Evolutionary conservation across 1,140 invertebrate species (phyloP).

Genomic region (Calosoma granatense): DNA sequence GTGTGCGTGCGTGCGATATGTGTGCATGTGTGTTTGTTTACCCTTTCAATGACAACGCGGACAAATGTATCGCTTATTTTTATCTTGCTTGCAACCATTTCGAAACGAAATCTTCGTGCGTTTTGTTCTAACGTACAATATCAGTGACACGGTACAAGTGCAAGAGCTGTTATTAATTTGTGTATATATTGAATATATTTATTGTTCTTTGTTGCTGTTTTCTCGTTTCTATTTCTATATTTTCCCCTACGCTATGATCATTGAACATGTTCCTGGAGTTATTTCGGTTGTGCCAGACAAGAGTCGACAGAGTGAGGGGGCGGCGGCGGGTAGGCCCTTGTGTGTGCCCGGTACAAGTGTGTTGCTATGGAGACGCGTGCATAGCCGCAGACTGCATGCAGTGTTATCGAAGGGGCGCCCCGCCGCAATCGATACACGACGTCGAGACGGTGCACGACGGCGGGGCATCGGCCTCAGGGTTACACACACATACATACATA

Average conservation of each 20-base stretch:
- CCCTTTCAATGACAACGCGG: constrained; percentile 1
- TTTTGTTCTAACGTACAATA: not conserved
- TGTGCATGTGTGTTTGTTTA: not conserved
- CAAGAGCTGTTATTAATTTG: not conserved
- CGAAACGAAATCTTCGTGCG: too few species aligned
- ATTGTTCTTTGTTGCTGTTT: too few species aligned
- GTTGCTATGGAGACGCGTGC: not conserved
- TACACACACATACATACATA: not conserved
- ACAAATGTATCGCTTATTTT: not conserved
- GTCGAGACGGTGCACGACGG: not conserved
- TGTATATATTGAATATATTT: too few species aligned
- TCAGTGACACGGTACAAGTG: not conserved
- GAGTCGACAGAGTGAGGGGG: too few species aligned
- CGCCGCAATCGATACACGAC: not conserved
- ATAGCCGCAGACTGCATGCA: not conserved
- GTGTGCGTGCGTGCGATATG: not conserved
- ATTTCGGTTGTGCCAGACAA: not conserved
- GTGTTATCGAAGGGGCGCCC: not conserved
- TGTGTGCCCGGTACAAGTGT: not conserved
- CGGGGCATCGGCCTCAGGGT: not conserved
- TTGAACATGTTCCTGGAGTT: not conserved
- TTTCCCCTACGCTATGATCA: not conserved
- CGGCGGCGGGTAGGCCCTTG: not conserved
- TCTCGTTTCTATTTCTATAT: too few species aligned
- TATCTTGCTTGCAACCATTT: not conserved